A percentile compares a stretch with the other conserved stretches of the same genome.
Conservation (phyloP, 2,888 invertebrate species). For the Hemicrepidius hirtus region DNA sequence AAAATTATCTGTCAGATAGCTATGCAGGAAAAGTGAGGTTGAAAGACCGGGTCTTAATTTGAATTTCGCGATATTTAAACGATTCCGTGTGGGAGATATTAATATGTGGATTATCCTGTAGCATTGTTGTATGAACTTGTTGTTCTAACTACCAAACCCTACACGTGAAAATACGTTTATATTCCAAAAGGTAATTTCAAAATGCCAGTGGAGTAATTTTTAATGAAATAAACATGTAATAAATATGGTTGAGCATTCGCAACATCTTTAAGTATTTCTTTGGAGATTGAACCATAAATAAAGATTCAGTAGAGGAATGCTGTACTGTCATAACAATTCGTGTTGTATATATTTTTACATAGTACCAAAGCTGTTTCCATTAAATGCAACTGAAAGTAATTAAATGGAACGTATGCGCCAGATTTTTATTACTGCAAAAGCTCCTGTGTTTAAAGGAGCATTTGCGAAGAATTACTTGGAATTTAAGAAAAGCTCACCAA, state of each 20-base stretch:
- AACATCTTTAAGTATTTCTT: constrained; percentile 1
- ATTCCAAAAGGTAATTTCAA: neutral
- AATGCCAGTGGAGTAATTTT: neutral
- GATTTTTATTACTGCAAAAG: neutral
- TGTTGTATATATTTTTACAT: neutral
- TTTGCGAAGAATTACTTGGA: neutral
- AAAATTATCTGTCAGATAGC: no score
- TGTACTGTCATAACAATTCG: neutral
- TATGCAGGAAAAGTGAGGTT: no score
- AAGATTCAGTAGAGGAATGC: neutral
- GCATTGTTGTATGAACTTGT: no score
- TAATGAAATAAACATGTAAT: neutral
- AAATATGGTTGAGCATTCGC: neutral
- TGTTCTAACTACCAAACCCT: no score
- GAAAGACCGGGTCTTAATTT: no score
- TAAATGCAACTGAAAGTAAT: neutral
- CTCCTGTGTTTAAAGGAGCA: neutral
- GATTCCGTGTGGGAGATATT: no score
- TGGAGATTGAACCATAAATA: constrained; percentile 14
- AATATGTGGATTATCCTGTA: no score
- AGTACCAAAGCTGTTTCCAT: neutral
- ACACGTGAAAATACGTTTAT: neutral
- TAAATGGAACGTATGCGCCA: no score
- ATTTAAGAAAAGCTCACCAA: neutral
- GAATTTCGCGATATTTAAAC: no score